Percentiles rank a stretch among this genome's conserved stretches.
Conservation (phyloP, 1,140 invertebrate species). For the Scaptomyza montana region DNA sequence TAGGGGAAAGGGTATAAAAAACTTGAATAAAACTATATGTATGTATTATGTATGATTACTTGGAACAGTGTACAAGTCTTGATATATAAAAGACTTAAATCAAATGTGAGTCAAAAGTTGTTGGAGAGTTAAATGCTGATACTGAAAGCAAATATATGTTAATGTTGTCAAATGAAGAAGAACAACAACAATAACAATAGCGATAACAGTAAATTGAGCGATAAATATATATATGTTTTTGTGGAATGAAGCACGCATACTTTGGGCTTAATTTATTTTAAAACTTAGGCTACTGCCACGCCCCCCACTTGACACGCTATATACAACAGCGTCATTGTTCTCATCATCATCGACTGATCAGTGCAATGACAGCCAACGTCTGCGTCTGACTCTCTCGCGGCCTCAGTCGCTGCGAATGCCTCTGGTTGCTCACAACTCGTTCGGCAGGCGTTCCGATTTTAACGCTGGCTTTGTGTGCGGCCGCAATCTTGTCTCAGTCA, state of each 20-base stretch:
- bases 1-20: neutral
- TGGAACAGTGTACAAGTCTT: constrained; percentile 6
- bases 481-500: constrained; percentile 75
- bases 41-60: constrained; percentile 47
- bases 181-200: constrained; percentile 46
- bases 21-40: constrained; percentile 8
- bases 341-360: constrained; percentile 33
- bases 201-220: constrained; percentile 46
- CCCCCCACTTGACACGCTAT: constrained; percentile 18
- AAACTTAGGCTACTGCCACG: constrained; percentile 6
- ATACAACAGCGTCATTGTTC: constrained; percentile 15
- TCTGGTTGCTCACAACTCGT: constrained; percentile 31
- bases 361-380: constrained; percentile 20
- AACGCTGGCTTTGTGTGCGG: constrained; percentile 31
- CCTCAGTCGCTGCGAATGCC: neutral
- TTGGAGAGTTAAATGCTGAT: constrained; percentile 29
- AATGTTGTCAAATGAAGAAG: constrained; percentile 51
- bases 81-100: constrained; percentile 10
- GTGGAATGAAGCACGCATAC: constrained; percentile 39
- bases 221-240: constrained; percentile 72
- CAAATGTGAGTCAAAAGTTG: constrained; percentile 27
- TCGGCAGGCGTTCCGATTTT: constrained; percentile 33
- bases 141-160: constrained; percentile 43
- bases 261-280: constrained; percentile 26
- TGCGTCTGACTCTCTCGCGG: neutral